Evolutionary conservation across 2,888 invertebrate genomes (phyloP), one percentile per base, ranked within the genome.

Genomic region (Malachius bipustulatus): DNA sequence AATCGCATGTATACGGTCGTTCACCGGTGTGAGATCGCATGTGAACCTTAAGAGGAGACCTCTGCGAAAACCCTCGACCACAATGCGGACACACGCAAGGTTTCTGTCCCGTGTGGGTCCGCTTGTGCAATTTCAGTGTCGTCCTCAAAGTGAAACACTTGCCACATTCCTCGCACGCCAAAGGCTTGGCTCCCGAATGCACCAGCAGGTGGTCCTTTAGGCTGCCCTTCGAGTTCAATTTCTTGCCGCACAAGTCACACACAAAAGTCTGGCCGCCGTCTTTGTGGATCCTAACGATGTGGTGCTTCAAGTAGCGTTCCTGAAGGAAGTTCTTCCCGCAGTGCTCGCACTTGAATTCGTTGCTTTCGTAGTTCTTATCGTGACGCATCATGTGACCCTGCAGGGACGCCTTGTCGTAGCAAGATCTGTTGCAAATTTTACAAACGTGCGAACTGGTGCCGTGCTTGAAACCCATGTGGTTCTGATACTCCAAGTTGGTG

Each of bases 1-100:
- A 40, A 19, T 42, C 43, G 32, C 57, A 74, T 1, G 66, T 57
- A 43, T 67, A 70, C 9, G 71, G 60, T 27, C 63, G 57, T 43
- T 71, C 71, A 9, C 71, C 51, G 8, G 51, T 56, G 40, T 48
- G 51, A 11, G 45, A 48, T 64, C 2, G 66, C 42, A 51, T 46
- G 38, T 55, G 54, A 35, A 47, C 45, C 30, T 47, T 47, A 8
- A 44, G 24, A 3, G 46, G 42, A 26, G 42, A 42, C 16, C 40
- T 37, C 36, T 48, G 48, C 2, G 45, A 44, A 24, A 48, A 48
- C 16, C 41, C 36, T 32, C 45, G 46, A 16, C 45, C 46, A 34
- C 48, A 50, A 13, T 44, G 40, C 14, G 39, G 32, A 30, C 50
- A 50, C 9, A 35, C 39, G 30, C 49, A 37, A 8, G 42, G 42